Evolutionary conservation across 2,797 vertebrate genomes (phyloP).

Genomic region (Oreochromis mossambicus): DNA sequence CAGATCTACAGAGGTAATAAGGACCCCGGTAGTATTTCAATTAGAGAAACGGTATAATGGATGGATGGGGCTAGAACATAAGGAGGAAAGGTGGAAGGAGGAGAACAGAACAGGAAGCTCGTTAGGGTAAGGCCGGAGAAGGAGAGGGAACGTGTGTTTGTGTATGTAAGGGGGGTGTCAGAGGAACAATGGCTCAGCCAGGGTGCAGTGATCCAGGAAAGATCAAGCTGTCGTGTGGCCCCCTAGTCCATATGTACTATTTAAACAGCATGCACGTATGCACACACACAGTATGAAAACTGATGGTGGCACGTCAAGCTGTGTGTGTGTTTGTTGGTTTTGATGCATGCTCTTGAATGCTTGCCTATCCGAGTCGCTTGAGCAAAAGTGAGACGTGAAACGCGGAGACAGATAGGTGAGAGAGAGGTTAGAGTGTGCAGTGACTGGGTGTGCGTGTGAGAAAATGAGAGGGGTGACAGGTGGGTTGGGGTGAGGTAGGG

Average conservation of each 20-base stretch:
- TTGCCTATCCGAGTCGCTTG: background rate
- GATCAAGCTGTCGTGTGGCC: slow-evolving; percentile 76
- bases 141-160: slow-evolving; percentile 24
- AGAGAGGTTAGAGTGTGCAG: background rate
- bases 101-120: background rate
- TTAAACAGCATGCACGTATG: slow-evolving; percentile 28
- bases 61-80: background rate
- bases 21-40: background rate
- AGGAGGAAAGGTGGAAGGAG: background rate
- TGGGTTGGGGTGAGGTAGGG: background rate
- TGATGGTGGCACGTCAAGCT: no score
- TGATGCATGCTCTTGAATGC: background rate
- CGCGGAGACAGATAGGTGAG: background rate
- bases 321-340: background rate
- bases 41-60: background rate
- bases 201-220: slow-evolving; percentile 75
- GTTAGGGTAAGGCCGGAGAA: slow-evolving; percentile 21
- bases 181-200: slow-evolving; percentile 68
- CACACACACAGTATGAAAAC: slow-evolving; percentile 10
- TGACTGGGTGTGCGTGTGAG: background rate
- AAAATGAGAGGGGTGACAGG: background rate
- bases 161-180: slow-evolving; percentile 23
- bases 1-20: background rate
- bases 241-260: slow-evolving; percentile 60
- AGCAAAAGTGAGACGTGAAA: background rate